Evolutionary conservation across 2,797 vertebrate species (phyloP).

Genomic region (Bradypus variegatus): DNA sequence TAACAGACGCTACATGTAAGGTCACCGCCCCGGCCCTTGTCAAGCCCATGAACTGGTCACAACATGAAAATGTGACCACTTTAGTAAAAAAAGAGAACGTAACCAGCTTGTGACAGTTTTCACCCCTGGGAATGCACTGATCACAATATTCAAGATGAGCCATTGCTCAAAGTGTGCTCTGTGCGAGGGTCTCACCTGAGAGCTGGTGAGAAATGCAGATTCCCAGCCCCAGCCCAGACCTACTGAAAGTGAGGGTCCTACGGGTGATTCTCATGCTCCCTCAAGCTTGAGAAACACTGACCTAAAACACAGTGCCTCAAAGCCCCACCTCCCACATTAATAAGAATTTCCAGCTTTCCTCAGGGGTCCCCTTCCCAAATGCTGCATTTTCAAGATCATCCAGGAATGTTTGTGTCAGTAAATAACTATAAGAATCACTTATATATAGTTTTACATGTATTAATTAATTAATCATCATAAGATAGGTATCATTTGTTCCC

Average conservation of each 20-base stretch:
- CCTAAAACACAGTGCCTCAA: not conserved
- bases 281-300: not conserved
- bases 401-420: not conserved
- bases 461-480: not conserved
- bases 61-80: not conserved
- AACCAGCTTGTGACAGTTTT: not conserved
- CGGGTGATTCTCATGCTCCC: not conserved
- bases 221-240: not conserved
- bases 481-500: not conserved
- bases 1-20: not conserved
- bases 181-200: not conserved
- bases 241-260: not conserved
- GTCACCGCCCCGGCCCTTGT: not conserved
- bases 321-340: not conserved
- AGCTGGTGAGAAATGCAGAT: not conserved
- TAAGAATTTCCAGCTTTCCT: not conserved
- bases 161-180: accelerated
- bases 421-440: not conserved
- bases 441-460: not conserved
- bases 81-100: not conserved
- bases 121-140: not conserved
- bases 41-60: not conserved
- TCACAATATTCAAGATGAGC: not conserved
- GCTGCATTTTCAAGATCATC: not conserved
- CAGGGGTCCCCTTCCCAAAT: not conserved